Evolutionary conservation across 2,113 vertebrate species (phyloP), one percentile per base, ranked within the genome.

Genomic region (Rhadina sibilatrix): DNA sequence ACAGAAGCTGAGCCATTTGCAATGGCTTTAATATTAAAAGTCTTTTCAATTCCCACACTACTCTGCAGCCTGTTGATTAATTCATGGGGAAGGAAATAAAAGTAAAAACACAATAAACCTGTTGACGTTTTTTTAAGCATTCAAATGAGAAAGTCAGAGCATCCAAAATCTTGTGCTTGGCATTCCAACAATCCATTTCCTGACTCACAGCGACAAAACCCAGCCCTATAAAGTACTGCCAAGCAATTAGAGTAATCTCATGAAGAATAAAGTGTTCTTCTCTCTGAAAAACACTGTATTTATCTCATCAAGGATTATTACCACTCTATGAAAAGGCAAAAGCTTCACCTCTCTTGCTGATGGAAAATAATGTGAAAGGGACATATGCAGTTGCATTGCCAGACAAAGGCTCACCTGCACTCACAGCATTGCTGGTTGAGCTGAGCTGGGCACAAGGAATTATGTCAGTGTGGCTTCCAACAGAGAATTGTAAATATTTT

Each of bases 191-290:
- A 87, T 56, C 77, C 35, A 42, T 79, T 82, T 90, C 72, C 54
- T 72, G 27, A 75, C 30, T 70, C 64, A 56, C n/a, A 82, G 18
- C 37, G 82, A 83, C 53, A 88, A 91, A 90, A 87, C 18, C 40
- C 52, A 87, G 17, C 56, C 68, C 31, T 84, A 88, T 88, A 59
- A 91, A 92, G 33, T 71, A 60, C 42, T 90, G 47, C 64, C 47
- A 25, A 63, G 63, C 50, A 87, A 92, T 93, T 93, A 90, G 54
- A 85, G 49, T 88, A 50, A 88, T 76, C 74, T 93, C 54, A 74
- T 27, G 47, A 91, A 83, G 70, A 70, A 42, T 57, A 81, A 95
- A 61, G 49, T 46, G 38, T 38, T 92, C 44, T 60, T 40, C 46
- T 35, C 59, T 87, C 76, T 91, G 64, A 94, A 84, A 82, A 94